Base-by-base conservation (phyloP, 2,888 invertebrate genomes). In the Calameuta pallipes region DNA sequence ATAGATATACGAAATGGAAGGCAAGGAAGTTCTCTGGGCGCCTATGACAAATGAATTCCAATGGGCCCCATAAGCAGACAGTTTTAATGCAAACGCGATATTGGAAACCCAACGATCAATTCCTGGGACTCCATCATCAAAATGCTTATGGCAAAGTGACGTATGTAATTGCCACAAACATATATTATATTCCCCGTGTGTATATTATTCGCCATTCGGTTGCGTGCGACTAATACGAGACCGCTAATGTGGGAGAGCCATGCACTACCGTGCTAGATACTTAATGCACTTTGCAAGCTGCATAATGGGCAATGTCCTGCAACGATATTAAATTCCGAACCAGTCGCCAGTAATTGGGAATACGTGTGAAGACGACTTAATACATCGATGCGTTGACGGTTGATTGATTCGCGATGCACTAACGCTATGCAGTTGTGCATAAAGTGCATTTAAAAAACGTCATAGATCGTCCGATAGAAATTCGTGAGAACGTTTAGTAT, bases 171-270 rank as follows among this genome's bases (percentile, higher is more conserved):
- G 56, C 56, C 9, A 23, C 23, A 0, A 9, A 1, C 56, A 56
- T 56, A 56, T 23, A 23, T 56, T 56, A 56, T 56, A 23, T 56
- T 23, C 56, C 2, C 15, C 41, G 41, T 41, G 15, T 15, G 41
- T 41, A 56, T 23, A 56, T 56, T 56, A 56, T 56, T 56, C 9
- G 56, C 56, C 56, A 56, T 23, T 23, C 56, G 56, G 68, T 56
- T 75, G 71, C 76, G 70, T 77, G 34, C 35, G 6, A 71, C 56
- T 73, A 75, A 77, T 75, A 70, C 73, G 73, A 69, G 74, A 69
- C 35, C 77, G 70, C 76, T 84, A 84, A 84, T 85, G 82, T 86
- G 83, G 83, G 82, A 84, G 83, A 86, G 80, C 81, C 82, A 82
- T 81, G 82, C 69, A 56, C 56, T 56, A 23, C 23, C 56, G 56